Conservation (phyloP, 2,797 vertebrate genomes). For the Liparis tanakae region DNA sequence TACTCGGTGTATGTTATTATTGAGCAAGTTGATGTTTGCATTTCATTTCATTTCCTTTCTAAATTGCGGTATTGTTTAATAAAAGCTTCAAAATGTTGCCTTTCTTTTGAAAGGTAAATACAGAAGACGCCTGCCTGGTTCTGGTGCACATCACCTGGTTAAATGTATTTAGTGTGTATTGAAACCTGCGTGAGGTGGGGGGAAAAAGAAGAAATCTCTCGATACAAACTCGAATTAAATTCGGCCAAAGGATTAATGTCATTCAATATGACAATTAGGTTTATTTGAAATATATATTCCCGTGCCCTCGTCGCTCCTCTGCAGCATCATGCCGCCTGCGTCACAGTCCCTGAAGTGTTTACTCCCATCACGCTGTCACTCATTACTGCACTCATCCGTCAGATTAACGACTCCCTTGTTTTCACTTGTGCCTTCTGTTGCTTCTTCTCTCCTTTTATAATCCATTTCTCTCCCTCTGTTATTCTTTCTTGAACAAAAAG, state of each 20-base stretch:
- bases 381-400: constrained; percentile 64
- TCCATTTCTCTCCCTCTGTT: background rate
- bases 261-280: background rate
- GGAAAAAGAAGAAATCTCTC: background rate
- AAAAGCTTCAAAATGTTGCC: background rate
- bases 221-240: background rate
- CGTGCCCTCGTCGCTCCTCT: background rate
- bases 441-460: background rate
- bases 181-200: background rate
- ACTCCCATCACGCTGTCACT: constrained; percentile 65
- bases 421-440: constrained; percentile 21
- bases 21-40: background rate
- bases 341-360: constrained; percentile 57
- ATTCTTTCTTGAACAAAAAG: constrained; percentile 6
- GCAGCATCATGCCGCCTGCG: constrained; percentile 39
- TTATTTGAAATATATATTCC: background rate
- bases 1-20: background rate
- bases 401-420: constrained; percentile 46
- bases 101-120: background rate
- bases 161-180: background rate
- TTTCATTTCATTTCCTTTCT: background rate
- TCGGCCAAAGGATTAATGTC: background rate
- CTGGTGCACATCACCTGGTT: background rate
- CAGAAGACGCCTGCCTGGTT: background rate
- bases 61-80: background rate